These are phyloP conservation scores for Clupea harengus DNA, from an alignment of 2,113 vertebrate genomes.

Conservation along the genomic window DNA sequence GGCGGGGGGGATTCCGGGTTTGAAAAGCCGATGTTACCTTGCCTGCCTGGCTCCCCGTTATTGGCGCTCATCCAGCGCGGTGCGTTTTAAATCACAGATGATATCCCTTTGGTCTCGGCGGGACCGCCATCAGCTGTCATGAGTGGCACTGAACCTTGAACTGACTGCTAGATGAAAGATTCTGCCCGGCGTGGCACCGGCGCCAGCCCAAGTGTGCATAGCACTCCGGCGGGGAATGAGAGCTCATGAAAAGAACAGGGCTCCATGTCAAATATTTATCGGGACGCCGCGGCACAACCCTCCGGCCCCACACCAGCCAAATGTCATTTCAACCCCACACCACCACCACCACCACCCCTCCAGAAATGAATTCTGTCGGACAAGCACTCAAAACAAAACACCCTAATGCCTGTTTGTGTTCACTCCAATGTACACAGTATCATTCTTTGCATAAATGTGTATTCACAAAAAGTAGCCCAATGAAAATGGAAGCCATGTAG, in stretches of 20 bases:
- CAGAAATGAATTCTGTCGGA: conserved; percentile 43
- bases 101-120: conserved; percentile 54
- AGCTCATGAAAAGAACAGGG: conserved; percentile 45
- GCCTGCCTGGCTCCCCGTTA: conserved; percentile 19
- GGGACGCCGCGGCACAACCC: conserved; percentile 57
- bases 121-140: conserved; percentile 72
- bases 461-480: background rate
- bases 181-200: conserved; percentile 35
- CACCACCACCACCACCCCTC: conserved; percentile 19
- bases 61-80: conserved; percentile 36
- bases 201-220: conserved; percentile 42
- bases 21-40: conserved; percentile 12
- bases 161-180: conserved; percentile 70
- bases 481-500: background rate
- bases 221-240: conserved; percentile 51
- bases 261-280: conserved; percentile 54
- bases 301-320: conserved; percentile 53
- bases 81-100: conserved; percentile 50
- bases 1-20: background rate
- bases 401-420: background rate
- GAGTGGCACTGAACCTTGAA: conserved; percentile 71
- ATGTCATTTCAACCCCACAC: conserved; percentile 39
- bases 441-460: background rate
- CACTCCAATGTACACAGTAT: background rate
- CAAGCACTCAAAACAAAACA: background rate